Base-by-base conservation (phyloP, 2,888 invertebrate species). In the Uropetala carovei region DNA sequence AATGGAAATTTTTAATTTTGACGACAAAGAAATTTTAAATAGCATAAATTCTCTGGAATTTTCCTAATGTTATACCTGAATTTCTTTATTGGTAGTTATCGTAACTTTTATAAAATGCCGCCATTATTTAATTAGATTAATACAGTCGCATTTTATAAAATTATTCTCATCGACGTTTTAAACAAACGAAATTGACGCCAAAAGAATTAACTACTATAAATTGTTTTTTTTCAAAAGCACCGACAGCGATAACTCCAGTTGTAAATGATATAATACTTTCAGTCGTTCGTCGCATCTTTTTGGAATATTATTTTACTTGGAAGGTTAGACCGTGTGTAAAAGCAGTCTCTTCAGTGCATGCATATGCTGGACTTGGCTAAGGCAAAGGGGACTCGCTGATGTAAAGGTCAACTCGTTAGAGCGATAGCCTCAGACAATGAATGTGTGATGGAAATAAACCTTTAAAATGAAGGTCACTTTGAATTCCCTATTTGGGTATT, bases 351-450 rank as follows among this genome's bases (percentile, higher is more conserved):
- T n/a, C 75, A 27, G 75, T 75, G 22, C 13, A 27, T 27, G 27
- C 22, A 27, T 27, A 75, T 27, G 75, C 2, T 68, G 68, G 18
- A 27, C 22, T 75, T 27, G 13, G 22, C 43, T 27, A 27, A 18
- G 68, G 22, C 13, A 75, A 27, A 75, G 75, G 13, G 75, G 5
- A 75, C 27, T 68, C 68, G 27, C 27, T 75, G 22, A 13, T 22
- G 27, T 75, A 27, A 75, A 75, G 75, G 75, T 75, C 75, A 75
- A 75, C 75, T 75, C 75, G 27, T 75, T 75, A 75, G 75, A 27
- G 75, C 18, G 75, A 75, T 75, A 75, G 75, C 13, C 22, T 22
- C 11, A 22, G 75, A 27, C 75, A 13, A 11, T 75, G 27, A 75
- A 75, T 75, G 22, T 75, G 22, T 75, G 22, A 75, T 13, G 75